Base-by-base conservation (phyloP, 2,888 invertebrate genomes). In the Watsonalla cultraria region DNA sequence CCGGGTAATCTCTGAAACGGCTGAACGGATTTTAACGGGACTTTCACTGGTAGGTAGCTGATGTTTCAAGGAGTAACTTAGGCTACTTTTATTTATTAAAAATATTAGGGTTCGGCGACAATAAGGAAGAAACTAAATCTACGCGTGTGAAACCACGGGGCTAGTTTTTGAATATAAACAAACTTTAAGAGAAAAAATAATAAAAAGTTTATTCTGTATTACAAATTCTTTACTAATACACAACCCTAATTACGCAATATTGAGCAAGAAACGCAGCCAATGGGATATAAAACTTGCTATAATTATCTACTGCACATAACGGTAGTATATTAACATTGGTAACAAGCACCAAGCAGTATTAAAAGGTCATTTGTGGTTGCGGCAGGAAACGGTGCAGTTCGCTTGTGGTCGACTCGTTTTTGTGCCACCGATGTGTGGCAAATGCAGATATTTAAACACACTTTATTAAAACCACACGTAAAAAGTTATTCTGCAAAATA, bases 301-400 rank as follows among this genome's bases (percentile, higher is more conserved):
- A 76, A 77, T 79, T 74, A 78, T 68, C 56, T 52, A 52, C 54
- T 57, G 63, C 68, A 58, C 61, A 63, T 78, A 80, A 80, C 78
- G 76, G 75, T 76, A 65, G 64, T 70, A 72, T 76, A 85, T 85
- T 82, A 82, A 74, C 76, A 80, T 78, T 68, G 61, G 71, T 76
- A 79, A 51, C 46, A 46, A 54, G 60, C 68, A 72, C 84, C 78
- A 64, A 78, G 74, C 68, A 68, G 70, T 77, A 84, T 82, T 83
- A 83, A 87, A 82, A 84, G 82, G 80, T 79, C 76, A 77, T 86
- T 86, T 86, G 90, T 68, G 89, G 89, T 84, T 70, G 68, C 55
- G 74, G 71, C 85, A 85, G 88, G 87, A 88, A 86, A 79, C 82
- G 57, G 61, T 73, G 70, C 74, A 79, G 74, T 80, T 74, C 78